Percentiles rank a stretch among this genome's conserved stretches.
These are phyloP conservation scores for Silurus glanis DNA, from an alignment of 2,113 vertebrate species.

Conservation along the genomic window DNA sequence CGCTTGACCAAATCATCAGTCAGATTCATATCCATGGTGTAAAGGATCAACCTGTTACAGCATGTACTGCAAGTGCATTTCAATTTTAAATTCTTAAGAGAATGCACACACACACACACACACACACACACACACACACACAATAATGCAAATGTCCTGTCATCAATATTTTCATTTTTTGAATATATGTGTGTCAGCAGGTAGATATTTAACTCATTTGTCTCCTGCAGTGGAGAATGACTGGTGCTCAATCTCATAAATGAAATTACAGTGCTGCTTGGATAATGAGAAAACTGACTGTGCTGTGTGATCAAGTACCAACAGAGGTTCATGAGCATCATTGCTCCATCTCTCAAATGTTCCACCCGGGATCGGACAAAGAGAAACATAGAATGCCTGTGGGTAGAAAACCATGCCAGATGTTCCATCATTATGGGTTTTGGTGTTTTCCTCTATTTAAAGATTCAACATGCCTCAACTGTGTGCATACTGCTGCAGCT, in stretches of 20 bases:
- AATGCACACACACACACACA: slow-evolving; percentile 1
- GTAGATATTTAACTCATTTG: slow-evolving; percentile 53
- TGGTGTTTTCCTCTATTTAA: background rate
- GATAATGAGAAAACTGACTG: slow-evolving; percentile 51
- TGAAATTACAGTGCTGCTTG: slow-evolving; percentile 48
- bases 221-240: slow-evolving; percentile 49
- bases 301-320: slow-evolving; percentile 47
- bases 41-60: background rate
- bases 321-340: slow-evolving; percentile 38
- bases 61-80: background rate
- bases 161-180: slow-evolving; percentile 36
- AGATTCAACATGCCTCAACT: background rate
- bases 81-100: background rate
- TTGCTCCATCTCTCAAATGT: slow-evolving; percentile 22
- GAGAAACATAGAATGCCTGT: slow-evolving; percentile 23
- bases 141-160: slow-evolving; percentile 30
- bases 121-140: background rate
- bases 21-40: background rate
- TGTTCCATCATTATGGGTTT: slow-evolving; percentile 5
- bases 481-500: slow-evolving; percentile 50
- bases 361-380: slow-evolving; percentile 18
- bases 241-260: slow-evolving; percentile 50
- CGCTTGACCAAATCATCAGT: background rate
- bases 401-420: slow-evolving; percentile 5
- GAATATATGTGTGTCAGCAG: slow-evolving; percentile 46